Base-by-base conservation (phyloP, 2,888 invertebrate genomes). In the Zeuzera pyrina region DNA sequence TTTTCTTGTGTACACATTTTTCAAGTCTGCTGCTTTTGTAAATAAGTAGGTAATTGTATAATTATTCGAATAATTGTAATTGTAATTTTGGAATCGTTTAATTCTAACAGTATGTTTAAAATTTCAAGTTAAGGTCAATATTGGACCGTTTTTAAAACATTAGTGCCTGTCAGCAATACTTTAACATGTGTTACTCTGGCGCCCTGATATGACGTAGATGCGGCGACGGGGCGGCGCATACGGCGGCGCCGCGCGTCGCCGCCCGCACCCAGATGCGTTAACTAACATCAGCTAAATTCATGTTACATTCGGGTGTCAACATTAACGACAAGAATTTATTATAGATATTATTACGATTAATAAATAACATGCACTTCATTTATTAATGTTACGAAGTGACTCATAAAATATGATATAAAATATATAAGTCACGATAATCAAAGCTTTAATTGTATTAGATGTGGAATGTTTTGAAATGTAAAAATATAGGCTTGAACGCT, bases 121-220 rank as follows among this genome's bases (percentile, higher is more conserved):
- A n/a, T n/a, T n/a, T n/a, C n/a, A n/a, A n/a, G n/a, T n/a, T n/a
- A n/a, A n/a, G n/a, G n/a, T n/a, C n/a, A n/a, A n/a, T n/a, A n/a
- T n/a, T n/a, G n/a, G n/a, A n/a, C n/a, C n/a, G n/a, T n/a, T n/a
- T n/a, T n/a, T n/a, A n/a, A n/a, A n/a, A 15, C 15, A n/a, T 14
- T 14, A 12, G 2, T 28, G 28, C 10, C 15, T 15, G 28, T 28
- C 28, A 25, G 25, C 25, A 13, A 25, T 25, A 25, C 4, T 25
- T 12, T 12, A 11, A 59, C 74, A 76, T 71, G 65, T 76, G 74
- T 53, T 52, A 43, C 47, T 57, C 45, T 42, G 58, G 49, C 52
- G 50, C 36, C 55, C 38, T 49, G 55, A 40, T n/a, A n/a, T 55
- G 64, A 56, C 64, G 64, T 55, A 49, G 48, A 37, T 46, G 23